Percentiles rank a stretch among this genome's conserved stretches.
phyloP scores from a whole-genome alignment of 2,888 invertebrate genomes.

The Punctoribates punctum region DNA sequence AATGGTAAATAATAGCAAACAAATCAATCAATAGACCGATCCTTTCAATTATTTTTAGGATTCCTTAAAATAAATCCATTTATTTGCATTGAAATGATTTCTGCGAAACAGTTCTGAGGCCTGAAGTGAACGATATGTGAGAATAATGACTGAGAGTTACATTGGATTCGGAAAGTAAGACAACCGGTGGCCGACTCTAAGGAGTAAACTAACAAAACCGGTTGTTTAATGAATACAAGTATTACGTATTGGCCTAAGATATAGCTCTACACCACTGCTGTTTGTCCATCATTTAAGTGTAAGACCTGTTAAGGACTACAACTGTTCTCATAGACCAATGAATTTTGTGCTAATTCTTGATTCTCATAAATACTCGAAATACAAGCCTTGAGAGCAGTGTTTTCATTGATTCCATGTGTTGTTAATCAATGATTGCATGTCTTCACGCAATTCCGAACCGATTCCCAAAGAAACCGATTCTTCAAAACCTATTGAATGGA shows the following conservation, averaged over 20 bases:
- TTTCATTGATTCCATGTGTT: background rate
- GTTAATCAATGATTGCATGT: constrained; percentile 19
- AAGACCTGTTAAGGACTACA: constrained; percentile 7
- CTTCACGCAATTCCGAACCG: background rate
- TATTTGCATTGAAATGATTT: background rate
- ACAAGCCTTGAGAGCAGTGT: background rate
- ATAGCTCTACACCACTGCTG: constrained; percentile 16
- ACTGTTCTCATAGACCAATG: background rate
- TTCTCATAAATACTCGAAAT: constrained; percentile 21
- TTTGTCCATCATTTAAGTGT: constrained; percentile 20
- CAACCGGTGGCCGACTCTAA: background rate
- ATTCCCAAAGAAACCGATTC: background rate
- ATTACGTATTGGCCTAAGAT: background rate
- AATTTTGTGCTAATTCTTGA: too few species aligned
- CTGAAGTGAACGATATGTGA: background rate
- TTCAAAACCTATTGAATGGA: background rate
- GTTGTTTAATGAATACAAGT: constrained; percentile 22
- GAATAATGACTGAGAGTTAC: background rate
- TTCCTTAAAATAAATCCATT: too few species aligned
- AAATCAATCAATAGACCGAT: too few species aligned
- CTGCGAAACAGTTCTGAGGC: background rate
- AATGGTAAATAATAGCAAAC: too few species aligned
- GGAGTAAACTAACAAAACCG: constrained; percentile 20
- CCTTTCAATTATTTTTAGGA: too few species aligned
- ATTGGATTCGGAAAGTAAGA: background rate